Evolutionary conservation across 2,113 vertebrate species (phyloP).

Genomic region (Eclectus roratus): DNA sequence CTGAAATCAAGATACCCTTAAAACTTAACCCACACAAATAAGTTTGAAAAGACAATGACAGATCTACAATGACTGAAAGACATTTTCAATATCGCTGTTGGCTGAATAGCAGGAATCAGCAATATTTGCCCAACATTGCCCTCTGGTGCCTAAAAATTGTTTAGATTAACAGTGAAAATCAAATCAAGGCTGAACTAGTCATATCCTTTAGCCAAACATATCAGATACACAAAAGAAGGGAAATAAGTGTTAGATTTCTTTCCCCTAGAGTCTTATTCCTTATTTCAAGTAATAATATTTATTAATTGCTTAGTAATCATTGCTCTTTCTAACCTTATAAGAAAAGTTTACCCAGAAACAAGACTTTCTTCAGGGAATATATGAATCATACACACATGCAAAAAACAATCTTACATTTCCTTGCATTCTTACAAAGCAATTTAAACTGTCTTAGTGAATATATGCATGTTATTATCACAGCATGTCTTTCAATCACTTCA

Average conservation of each 20-base stretch:
- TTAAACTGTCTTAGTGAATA: background rate
- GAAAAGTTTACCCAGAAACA: background rate
- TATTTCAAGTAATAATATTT: background rate
- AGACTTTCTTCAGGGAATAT: background rate
- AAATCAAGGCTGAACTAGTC: background rate
- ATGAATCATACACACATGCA: background rate
- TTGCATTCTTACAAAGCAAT: background rate
- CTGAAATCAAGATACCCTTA: background rate
- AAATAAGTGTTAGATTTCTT: background rate
- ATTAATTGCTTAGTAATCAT: background rate
- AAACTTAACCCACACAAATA: background rate
- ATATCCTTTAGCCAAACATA: background rate
- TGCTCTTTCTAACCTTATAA: background rate
- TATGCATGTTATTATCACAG: background rate
- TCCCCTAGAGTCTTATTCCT: background rate
- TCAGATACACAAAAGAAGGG: background rate
- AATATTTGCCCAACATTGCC: slow-evolving; percentile 53
- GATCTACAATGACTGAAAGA: background rate
- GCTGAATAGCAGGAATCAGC: background rate
- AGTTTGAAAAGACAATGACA: background rate
- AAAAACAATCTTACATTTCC: background rate
- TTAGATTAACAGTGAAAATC: background rate
- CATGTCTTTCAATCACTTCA: background rate
- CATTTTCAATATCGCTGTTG: background rate
- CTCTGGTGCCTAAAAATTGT: slow-evolving; percentile 7